Conservation (phyloP, 1,140 invertebrate genomes). For the Trinorchestia longiramus region DNA sequence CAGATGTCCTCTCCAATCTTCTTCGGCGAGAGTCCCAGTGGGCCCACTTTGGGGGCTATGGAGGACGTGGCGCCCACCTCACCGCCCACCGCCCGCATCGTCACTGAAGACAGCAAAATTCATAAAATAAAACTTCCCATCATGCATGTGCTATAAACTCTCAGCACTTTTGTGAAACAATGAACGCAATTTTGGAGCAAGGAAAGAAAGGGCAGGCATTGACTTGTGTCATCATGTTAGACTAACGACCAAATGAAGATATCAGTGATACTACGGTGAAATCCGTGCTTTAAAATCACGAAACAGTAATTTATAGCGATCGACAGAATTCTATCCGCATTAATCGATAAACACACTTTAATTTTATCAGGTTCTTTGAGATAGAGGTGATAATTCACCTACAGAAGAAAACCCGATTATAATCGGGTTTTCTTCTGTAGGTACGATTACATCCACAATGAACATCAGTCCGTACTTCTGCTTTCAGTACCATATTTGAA, state of each 20-base stretch:
- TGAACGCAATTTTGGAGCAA: neutral
- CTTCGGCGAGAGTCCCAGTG: slow-evolving; percentile 85
- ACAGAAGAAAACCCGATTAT: too few species aligned
- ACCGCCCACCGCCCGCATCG: slow-evolving; percentile 96
- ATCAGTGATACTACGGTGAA: neutral
- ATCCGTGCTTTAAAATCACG: neutral
- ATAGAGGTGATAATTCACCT: neutral
- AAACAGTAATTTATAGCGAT: neutral
- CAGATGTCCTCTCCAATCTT: slow-evolving; percentile 99
- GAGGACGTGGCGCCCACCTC: slow-evolving; percentile 99
- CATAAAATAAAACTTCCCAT: neutral
- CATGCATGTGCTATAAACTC: neutral
- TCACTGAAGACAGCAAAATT: slow-evolving; percentile 78
- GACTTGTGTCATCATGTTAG: neutral
- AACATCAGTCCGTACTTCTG: too few species aligned
- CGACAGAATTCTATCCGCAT: neutral
- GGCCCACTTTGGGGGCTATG: slow-evolving; percentile 91
- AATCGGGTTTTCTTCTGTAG: too few species aligned
- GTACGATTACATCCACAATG: too few species aligned
- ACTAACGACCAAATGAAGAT: neutral
- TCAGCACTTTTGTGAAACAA: neutral
- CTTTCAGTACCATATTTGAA: too few species aligned
- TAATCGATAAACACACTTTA: neutral
- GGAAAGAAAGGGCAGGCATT: neutral
- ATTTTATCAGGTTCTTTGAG: neutral